A percentile compares a stretch with the other conserved stretches of the same genome.
These are phyloP conservation scores for Macroramphosus scolopax DNA, from an alignment of 2,797 vertebrate species.

Conservation along the genomic window DNA sequence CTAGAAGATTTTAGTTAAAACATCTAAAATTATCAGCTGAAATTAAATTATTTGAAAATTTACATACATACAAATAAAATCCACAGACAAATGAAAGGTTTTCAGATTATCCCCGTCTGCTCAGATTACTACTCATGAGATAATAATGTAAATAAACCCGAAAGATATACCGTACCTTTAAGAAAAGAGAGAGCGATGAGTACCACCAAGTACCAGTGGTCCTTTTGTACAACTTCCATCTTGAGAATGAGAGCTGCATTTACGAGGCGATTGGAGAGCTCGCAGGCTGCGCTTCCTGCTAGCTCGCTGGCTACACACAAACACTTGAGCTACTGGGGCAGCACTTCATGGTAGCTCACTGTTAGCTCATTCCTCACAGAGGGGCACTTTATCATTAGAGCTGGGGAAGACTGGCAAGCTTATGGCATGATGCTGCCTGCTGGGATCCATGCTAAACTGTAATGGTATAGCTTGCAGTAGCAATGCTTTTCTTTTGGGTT, in stretches of 20 bases:
- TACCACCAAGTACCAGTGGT: conserved; percentile 82
- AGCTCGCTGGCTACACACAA: conserved; percentile 39
- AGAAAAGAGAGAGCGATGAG: conserved; percentile 72
- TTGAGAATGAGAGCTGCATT: conserved; percentile 84
- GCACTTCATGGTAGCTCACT: conserved; percentile 47
- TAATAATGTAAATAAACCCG: neutral
- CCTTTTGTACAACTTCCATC: conserved; percentile 82
- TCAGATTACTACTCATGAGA: no score
- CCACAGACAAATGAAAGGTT: no score
- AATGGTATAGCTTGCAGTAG: no score
- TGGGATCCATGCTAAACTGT: conserved; percentile 1
- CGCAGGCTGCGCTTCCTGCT: conserved; percentile 73
- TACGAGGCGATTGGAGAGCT: conserved; percentile 67
- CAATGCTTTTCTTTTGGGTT: neutral
- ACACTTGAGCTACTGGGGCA: conserved; percentile 52
- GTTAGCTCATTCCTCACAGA: conserved; percentile 48
- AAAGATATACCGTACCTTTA: conserved; percentile 69
- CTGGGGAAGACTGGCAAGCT: conserved; percentile 25
- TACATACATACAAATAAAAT: no score
- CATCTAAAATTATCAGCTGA: no score
- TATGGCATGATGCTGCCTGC: conserved; percentile 18
- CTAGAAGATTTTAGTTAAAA: no score
- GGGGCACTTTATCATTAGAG: conserved; percentile 32
- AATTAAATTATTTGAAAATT: no score
- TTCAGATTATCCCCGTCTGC: no score